These are phyloP conservation scores for Xestoiulus laeticollis DNA, from an alignment of 2,888 invertebrate species.

Conservation along the genomic window DNA sequence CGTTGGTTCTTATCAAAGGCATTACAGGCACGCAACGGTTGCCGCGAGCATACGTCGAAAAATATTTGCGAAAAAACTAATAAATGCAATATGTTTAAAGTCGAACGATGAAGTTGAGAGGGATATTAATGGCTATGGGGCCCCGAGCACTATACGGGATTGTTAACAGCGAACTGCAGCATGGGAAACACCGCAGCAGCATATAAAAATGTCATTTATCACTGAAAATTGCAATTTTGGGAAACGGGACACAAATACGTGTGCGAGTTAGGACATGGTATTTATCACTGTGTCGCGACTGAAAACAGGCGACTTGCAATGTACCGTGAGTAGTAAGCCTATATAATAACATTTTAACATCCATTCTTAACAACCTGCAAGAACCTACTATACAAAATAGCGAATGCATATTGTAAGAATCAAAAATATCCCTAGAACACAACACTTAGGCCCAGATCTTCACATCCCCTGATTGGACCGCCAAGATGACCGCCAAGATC, in stretches of 20 bases:
- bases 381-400: too few species aligned
- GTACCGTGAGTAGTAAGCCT: too few species aligned
- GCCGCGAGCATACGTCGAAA: conserved; percentile 9
- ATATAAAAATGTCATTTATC: conserved; percentile 18
- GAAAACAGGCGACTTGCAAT: neutral
- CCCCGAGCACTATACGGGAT: neutral
- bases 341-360: too few species aligned
- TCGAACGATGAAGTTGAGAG: conserved; percentile 9
- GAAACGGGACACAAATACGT: neutral
- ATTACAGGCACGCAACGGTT: conserved; percentile 13
- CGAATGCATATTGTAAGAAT: too few species aligned
- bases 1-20: neutral
- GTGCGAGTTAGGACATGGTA: neutral
- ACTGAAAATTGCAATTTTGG: conserved; percentile 13
- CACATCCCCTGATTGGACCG: too few species aligned
- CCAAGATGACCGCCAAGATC: too few species aligned
- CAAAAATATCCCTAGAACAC: too few species aligned
- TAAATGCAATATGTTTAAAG: conserved; percentile 37
- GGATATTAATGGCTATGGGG: conserved; percentile 3
- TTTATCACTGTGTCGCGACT: neutral
- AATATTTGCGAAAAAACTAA: conserved; percentile 27
- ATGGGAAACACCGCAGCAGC: neutral
- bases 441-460: too few species aligned
- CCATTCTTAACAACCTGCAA: too few species aligned
- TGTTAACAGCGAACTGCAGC: conserved; percentile 5